Conservation (phyloP, 1,140 invertebrate species). For the Heterodera carotae region DNA sequence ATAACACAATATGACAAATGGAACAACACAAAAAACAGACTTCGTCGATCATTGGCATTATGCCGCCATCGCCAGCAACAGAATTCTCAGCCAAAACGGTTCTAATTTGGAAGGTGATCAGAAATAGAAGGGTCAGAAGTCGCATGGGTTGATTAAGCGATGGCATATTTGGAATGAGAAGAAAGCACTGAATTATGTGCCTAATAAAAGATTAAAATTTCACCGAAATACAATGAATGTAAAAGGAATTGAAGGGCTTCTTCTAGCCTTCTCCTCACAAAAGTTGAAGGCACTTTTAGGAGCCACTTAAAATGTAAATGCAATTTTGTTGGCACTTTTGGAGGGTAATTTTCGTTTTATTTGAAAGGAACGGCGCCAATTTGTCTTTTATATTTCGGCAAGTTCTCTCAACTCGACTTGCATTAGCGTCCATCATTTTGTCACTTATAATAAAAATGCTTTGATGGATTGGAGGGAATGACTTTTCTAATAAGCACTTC, state of each 20-base stretch:
- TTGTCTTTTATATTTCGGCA: not conserved
- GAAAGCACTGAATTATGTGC: no score
- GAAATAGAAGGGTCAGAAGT: not conserved
- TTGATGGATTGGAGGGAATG: no score
- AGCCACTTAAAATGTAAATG: not conserved
- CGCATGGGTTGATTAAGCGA: not conserved
- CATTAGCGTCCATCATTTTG: not conserved
- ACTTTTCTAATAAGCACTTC: no score
- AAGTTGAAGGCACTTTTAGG: not conserved
- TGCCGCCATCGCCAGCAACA: not conserved
- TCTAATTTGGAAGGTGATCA: not conserved
- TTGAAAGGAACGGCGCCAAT: not conserved
- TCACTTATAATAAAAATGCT: not conserved
- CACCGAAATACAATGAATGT: not conserved
- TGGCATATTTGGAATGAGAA: not conserved
- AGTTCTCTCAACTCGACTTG: not conserved
- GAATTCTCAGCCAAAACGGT: not conserved
- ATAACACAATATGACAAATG: not conserved
- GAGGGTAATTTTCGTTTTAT: not conserved
- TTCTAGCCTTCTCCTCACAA: not conserved
- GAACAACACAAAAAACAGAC: not conserved
- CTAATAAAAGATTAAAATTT: not conserved
- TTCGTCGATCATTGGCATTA: not conserved
- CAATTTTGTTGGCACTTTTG: not conserved
- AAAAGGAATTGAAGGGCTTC: not conserved